phyloP scores from a whole-genome alignment of 2,113 vertebrate genomes.

The Alligator sinensis region DNA sequence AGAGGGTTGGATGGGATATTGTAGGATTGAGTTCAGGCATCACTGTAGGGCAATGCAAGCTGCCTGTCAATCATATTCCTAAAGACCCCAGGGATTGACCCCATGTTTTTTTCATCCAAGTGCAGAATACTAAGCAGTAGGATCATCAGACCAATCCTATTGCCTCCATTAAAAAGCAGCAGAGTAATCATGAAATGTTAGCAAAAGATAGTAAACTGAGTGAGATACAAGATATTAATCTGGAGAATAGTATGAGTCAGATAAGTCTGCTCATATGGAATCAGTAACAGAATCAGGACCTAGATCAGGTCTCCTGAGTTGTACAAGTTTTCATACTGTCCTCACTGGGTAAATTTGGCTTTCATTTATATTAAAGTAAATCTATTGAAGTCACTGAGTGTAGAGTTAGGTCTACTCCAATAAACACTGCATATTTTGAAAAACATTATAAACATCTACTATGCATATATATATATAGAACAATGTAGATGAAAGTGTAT shows the following conservation, averaged over 20 bases:
- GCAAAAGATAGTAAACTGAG: background rate
- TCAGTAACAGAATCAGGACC: background rate
- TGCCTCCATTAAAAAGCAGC: background rate
- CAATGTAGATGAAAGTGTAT: background rate
- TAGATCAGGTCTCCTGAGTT: background rate
- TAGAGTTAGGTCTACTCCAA: background rate
- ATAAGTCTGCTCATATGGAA: background rate
- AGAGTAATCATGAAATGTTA: background rate
- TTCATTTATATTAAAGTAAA: background rate
- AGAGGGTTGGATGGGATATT: background rate
- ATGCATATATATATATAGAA: background rate
- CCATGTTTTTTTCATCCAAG: background rate
- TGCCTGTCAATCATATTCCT: rapidly evolving
- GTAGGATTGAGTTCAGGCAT: background rate
- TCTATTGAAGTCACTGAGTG: background rate
- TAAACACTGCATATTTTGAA: background rate
- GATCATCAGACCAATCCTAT: background rate
- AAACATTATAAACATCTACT: background rate
- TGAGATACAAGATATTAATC: background rate
- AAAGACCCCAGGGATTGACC: background rate
- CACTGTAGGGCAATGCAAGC: background rate
- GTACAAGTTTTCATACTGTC: background rate
- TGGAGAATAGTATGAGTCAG: background rate
- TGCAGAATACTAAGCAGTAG: background rate
- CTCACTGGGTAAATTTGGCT: background rate